Percentiles rank a stretch among this genome's conserved stretches.
Conservation (phyloP, 2,797 vertebrate species). For the Diceros bicornis region DNA sequence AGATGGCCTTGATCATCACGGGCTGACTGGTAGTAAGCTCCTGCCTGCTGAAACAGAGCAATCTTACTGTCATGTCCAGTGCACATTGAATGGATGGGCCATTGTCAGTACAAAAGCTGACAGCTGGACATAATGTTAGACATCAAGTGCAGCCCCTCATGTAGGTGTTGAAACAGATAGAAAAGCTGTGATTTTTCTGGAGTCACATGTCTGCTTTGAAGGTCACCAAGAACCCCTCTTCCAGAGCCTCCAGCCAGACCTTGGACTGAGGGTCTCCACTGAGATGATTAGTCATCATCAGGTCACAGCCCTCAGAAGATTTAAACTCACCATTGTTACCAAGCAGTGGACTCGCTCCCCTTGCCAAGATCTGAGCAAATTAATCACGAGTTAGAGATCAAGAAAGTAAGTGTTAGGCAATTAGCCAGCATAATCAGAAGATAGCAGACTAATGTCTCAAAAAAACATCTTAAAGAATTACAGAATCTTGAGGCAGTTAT, state of each 20-base stretch:
- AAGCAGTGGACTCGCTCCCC: too few relatives aligned
- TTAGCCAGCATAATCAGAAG: too few relatives aligned
- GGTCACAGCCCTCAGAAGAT: background rate
- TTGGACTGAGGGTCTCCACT: background rate
- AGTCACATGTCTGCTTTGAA: background rate
- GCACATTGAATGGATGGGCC: background rate
- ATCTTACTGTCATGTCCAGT: fast-evolving
- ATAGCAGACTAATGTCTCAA: too few relatives aligned
- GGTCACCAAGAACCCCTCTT: background rate
- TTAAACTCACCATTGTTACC: background rate
- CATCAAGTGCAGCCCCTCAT: background rate
- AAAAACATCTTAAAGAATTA: too few relatives aligned
- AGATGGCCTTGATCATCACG: fast-evolving
- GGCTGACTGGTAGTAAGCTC: background rate
- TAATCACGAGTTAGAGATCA: too few relatives aligned
- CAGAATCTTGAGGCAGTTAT: too few relatives aligned
- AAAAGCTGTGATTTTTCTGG: background rate
- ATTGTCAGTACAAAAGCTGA: background rate
- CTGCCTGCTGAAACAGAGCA: background rate
- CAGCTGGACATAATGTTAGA: background rate
- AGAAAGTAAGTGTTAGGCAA: too few relatives aligned
- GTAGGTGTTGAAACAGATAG: background rate
- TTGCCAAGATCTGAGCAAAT: too few relatives aligned
- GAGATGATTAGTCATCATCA: background rate
- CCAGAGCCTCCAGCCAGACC: background rate